Evolutionary conservation across 2,888 invertebrate species (phyloP), one percentile per base, ranked within the genome.

Genomic region (Phoronis australis): DNA sequence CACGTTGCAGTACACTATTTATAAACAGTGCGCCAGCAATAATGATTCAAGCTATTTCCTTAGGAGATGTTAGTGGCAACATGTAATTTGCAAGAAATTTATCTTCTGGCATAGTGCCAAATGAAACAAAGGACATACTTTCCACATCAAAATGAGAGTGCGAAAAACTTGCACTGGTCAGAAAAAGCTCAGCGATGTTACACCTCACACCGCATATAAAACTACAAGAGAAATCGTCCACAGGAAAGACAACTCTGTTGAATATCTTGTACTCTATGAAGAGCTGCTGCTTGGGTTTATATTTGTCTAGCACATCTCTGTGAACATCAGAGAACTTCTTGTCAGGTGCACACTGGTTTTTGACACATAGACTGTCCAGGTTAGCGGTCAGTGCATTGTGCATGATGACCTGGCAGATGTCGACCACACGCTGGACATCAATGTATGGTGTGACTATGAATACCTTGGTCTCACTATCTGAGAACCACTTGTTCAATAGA

Each of bases 261-360:
- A 62, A 66, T 25, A 70, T 51, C 47, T 62, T 67, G 54, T 70
- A 69, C 45, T 70, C 70, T n/a, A 69, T 57, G 23, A 61, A 59
- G 26, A 65, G 59, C 49, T 64, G 62, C 26, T 66, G 61, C 39
- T 61, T 59, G 2, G 60, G 46, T 22, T 54, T 54, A 40, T 61
- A 62, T 23, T 55, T 48, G 18, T 52, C 47, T 25, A 68, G 57
- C 5, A 60, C 57, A 9, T 48, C 47, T 37, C 54, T 37, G 37
- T 62, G 60, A 1, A 67, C 57, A 39, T 65, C 64, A 20, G 60
- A 59, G 31, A 68, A 59, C 21, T 51, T 55, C n/a, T 48, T 37
- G 9, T 51, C 51, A 9, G 54, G 42, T 35, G 57, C 57, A 47
- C 61, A 62, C 26, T 56, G 45, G n/a, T 61, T 50, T 4, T 59